These are phyloP conservation scores for Rhopalosiphum padi DNA, from an alignment of 1,140 invertebrate genomes.

Conservation along the genomic window DNA sequence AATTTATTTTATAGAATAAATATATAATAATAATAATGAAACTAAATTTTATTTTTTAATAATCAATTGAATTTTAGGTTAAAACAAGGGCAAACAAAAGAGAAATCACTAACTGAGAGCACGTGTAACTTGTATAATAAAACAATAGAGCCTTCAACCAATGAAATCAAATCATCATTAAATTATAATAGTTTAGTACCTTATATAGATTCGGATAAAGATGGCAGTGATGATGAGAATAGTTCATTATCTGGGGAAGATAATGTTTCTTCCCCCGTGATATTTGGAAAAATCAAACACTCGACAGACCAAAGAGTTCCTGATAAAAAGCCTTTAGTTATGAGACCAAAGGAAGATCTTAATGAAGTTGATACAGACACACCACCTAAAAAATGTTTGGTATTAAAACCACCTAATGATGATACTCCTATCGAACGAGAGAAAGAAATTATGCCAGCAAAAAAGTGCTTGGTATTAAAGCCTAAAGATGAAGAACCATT, in stretches of 20 bases:
- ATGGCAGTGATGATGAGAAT: slow-evolving; percentile 48
- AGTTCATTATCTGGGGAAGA: slow-evolving; percentile 52
- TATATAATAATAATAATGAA: not conserved
- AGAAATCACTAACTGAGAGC: not conserved
- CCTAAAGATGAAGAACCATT: slow-evolving; percentile 44
- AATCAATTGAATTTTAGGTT: slow-evolving; percentile 10
- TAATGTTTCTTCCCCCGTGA: not conserved
- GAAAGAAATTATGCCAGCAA: not conserved
- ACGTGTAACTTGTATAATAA: not conserved
- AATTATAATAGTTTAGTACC: slow-evolving; percentile 52
- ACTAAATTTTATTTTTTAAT: not conserved
- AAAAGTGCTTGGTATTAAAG: slow-evolving; percentile 50
- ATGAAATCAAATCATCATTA: not conserved
- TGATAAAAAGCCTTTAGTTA: slow-evolving; percentile 47
- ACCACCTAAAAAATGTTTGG: slow-evolving; percentile 47
- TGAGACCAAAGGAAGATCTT: slow-evolving; percentile 23
- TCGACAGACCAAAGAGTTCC: slow-evolving; percentile 23
- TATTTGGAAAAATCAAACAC: not conserved
- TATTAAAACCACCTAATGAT: slow-evolving; percentile 44
- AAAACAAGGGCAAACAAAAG: slow-evolving; percentile 44
- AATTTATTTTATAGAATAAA: not conserved
- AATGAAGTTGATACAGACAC: slow-evolving; percentile 2
- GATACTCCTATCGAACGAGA: not conserved
- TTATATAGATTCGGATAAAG: slow-evolving; percentile 57
- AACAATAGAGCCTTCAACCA: slow-evolving; percentile 8